Evolutionary conservation across 2,113 vertebrate species (phyloP).

Genomic region (Hylia prasina): DNA sequence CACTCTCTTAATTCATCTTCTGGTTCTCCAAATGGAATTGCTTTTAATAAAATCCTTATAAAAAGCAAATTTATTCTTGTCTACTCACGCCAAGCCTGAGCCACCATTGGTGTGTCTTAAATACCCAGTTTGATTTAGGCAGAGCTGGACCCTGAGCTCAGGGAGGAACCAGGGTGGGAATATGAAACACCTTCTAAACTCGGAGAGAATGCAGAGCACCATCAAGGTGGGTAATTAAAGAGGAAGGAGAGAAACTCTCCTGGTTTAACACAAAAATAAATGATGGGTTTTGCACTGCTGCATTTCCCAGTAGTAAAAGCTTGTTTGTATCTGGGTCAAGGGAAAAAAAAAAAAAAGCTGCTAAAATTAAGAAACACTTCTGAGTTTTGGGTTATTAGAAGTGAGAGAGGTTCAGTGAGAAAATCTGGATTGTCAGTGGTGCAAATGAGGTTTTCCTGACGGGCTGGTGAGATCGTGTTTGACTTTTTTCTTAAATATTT

Average conservation of each 20-base stretch:
- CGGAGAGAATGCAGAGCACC: not conserved
- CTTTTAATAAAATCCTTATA: not conserved
- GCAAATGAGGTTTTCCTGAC: not conserved
- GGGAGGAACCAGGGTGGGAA: not conserved
- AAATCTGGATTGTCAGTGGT: not conserved
- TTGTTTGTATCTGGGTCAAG: slow-evolving; percentile 12
- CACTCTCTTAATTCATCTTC: not conserved
- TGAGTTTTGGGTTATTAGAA: not conserved
- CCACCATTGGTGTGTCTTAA: not conserved
- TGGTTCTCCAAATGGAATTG: not conserved
- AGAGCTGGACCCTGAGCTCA: not conserved
- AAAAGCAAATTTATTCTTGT: not conserved
- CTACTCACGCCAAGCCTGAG: not conserved
- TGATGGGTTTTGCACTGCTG: not conserved
- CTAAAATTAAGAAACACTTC: not conserved
- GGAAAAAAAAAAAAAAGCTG: not conserved
- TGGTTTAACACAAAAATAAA: not conserved
- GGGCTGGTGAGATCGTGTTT: not conserved
- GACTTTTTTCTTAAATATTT: not conserved
- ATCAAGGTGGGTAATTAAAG: not conserved
- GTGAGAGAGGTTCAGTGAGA: not conserved
- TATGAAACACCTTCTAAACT: not conserved
- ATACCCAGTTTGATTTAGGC: not conserved
- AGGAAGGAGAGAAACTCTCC: not conserved
- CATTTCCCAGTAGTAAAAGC: not conserved